Base-by-base conservation (phyloP, 2,113 vertebrate species). In the Cyanistes caeruleus region DNA sequence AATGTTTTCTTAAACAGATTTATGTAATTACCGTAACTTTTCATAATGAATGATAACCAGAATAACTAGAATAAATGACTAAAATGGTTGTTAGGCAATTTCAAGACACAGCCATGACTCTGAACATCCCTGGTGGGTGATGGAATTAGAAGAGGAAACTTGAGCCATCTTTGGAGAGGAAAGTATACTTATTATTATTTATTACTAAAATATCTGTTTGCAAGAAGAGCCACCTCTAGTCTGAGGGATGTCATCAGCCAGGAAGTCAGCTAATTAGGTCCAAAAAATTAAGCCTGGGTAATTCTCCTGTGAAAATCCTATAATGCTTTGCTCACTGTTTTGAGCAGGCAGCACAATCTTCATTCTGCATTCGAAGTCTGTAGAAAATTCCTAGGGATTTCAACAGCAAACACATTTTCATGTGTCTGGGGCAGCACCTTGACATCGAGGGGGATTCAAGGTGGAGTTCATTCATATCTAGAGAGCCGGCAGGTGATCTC, bases 11-110 rank as follows among this genome's bases (percentile, higher is more conserved):
- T 64, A 23, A 89, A 7, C 7, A 52, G 27, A 58, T 49, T 51
- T 28, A 37, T 4, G 5, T 11, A 48, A 52, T 16, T 33, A 11
- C 28, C 31, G 31, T 9, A 39, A 30, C 0, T 0, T 39, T 82
- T 39, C 14, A 14, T 12, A 48, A 25, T 31, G 39, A 39, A 39
- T 39, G 67, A 85, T 11, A 56, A 43, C 8, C 27, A 30, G 30
- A 70, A 49, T 5, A 55, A 39, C 11, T 39, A 12, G 39, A 39
- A 39, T 39, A 43, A 43, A 43, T 43, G 15, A 43, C 43, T 43
- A 25, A 24, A 70, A 49, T 3, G 55, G 6, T 23, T 69, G 10
- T 27, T 39, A 51, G 75, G 23, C 5, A 35, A 58, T 63, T 78
- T 90, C 70, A 67, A 39, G 28, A 1, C 18, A 35, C 84, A 59